phyloP scores from a whole-genome alignment of 2,113 vertebrate species.

The Lophochroa leadbeateri region DNA sequence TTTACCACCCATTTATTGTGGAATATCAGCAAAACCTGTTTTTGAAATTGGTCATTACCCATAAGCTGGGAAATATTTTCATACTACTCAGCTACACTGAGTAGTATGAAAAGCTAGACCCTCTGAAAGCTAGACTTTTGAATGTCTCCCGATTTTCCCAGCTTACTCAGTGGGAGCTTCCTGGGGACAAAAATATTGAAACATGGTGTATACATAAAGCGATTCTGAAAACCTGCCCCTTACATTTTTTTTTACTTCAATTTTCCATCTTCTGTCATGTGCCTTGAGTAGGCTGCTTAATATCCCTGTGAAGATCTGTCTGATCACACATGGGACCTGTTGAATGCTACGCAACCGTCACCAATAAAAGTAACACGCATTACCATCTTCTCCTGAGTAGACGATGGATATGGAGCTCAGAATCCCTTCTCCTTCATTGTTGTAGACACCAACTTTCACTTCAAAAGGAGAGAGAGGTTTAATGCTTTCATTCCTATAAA shows the following conservation, averaged over 20 bases:
- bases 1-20: fast-evolving
- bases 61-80: not conserved
- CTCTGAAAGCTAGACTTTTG: not conserved
- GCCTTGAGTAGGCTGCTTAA: not conserved
- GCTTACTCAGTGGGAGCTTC: not conserved
- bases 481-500: slow-evolving; percentile 85
- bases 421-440: slow-evolving; percentile 83
- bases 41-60: not conserved
- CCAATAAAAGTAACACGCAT: not conserved
- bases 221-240: not conserved
- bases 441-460: slow-evolving; percentile 89
- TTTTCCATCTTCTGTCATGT: not conserved
- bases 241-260: not conserved
- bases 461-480: slow-evolving; percentile 83
- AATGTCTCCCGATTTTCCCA: not conserved
- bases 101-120: not conserved
- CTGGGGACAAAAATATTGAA: not conserved
- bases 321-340: fast-evolving
- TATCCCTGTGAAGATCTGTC: not conserved
- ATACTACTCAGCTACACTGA: not conserved
- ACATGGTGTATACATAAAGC: not conserved
- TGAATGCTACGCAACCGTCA: not conserved
- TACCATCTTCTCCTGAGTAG: slow-evolving; percentile 88
- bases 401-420: slow-evolving; percentile 75
- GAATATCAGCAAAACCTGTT: not conserved